These are phyloP conservation scores for Latrodectus elegans DNA, from an alignment of 2,888 invertebrate species.

Conservation along the genomic window DNA sequence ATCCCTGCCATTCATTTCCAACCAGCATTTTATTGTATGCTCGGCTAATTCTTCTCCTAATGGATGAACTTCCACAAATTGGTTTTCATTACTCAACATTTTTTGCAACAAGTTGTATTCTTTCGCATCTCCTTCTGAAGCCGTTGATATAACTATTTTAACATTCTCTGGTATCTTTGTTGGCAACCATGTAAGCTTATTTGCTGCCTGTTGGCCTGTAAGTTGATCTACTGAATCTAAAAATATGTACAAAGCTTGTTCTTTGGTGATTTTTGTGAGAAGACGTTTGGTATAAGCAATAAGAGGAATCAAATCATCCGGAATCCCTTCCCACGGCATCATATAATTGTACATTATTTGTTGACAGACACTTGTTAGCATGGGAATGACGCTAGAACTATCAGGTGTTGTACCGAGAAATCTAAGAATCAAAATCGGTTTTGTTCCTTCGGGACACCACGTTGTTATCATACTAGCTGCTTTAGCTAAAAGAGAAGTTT, in stretches of 20 bases:
- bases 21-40: constrained; percentile 92
- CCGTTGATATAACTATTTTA: constrained; percentile 94
- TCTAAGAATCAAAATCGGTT: constrained; percentile 90
- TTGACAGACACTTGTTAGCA: constrained; percentile 94
- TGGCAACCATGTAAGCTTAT: constrained; percentile 97
- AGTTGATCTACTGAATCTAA: constrained; percentile 98
- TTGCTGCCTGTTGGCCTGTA: constrained; percentile 93
- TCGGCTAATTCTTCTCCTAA: constrained; percentile 94
- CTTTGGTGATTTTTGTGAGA: constrained; percentile 85
- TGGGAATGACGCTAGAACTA: constrained; percentile 94
- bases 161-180: constrained; percentile 90
- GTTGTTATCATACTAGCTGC: constrained; percentile 87
- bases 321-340: constrained; percentile 92
- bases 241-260: constrained; percentile 91
- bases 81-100: constrained; percentile 91
- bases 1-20: constrained; percentile 90
- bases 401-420: constrained; percentile 98
- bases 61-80: constrained; percentile 86
- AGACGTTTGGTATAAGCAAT: constrained; percentile 97
- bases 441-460: constrained; percentile 76
- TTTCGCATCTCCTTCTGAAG: constrained; percentile 88
- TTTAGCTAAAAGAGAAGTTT: constrained; percentile 95
- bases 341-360: constrained; percentile 95
- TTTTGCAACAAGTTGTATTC: constrained; percentile 89
- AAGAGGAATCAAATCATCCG: constrained; percentile 95